phyloP scores from a whole-genome alignment of 1,140 invertebrate genomes.

The Drosophila arizonae region DNA sequence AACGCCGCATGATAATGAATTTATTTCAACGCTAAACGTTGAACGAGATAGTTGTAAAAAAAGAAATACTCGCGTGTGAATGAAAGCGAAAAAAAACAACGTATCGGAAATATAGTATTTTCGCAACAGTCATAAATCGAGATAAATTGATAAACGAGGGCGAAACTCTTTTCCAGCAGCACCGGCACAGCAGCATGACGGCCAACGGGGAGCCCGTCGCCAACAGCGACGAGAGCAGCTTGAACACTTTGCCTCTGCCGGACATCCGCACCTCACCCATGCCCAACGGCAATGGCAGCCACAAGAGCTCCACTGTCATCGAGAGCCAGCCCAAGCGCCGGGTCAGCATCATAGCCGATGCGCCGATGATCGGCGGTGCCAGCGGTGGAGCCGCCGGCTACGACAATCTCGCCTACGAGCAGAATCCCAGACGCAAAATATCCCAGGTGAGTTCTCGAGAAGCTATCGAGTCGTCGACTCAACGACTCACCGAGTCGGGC shows the following conservation, averaged over 20 bases:
- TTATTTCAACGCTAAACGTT: conserved; percentile 77
- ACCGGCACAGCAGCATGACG: conserved; percentile 58
- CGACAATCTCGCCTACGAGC: conserved; percentile 80
- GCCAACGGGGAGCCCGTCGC: conserved; percentile 59
- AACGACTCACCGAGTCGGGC: too few species aligned
- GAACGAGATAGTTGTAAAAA: conserved; percentile 79
- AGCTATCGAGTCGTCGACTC: neutral
- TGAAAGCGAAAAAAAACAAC: neutral
- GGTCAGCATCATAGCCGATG: conserved; percentile 80
- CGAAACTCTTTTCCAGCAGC: conserved; percentile 11
- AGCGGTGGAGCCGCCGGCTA: conserved; percentile 58
- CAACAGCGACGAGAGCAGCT: conserved; percentile 43
- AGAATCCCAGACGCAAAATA: conserved; percentile 80
- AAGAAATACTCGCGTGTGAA: conserved; percentile 36
- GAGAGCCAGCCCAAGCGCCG: conserved; percentile 78
- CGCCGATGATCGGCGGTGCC: conserved; percentile 42
- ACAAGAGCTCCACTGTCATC: conserved; percentile 67
- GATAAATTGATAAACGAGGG: conserved; percentile 11
- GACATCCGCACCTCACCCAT: conserved; percentile 54
- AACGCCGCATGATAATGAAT: conserved; percentile 65
- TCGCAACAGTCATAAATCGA: conserved; percentile 6
- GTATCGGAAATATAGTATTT: neutral
- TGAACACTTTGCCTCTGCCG: conserved; percentile 29
- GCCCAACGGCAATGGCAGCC: conserved; percentile 57
- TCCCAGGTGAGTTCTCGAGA: conserved; percentile 71